phyloP scores from a whole-genome alignment of 35 echinoderm and acorn worm genomes.

The Nesometra sesokonis region DNA sequence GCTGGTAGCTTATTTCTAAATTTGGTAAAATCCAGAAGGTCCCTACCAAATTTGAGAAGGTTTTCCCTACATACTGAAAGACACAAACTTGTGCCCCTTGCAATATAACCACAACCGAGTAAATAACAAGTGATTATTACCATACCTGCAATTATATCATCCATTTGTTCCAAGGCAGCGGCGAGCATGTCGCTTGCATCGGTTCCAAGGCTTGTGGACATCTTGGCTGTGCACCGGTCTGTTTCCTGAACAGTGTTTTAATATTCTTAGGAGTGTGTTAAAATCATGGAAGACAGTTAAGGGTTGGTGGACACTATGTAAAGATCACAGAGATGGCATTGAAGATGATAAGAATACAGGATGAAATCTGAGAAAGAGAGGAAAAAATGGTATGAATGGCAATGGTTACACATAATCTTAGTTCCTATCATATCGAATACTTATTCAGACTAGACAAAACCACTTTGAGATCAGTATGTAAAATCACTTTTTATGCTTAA shows the following conservation, averaged over 20 bases:
- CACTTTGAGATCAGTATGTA: too few species aligned
- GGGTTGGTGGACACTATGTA: neutral
- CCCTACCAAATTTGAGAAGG: too few species aligned
- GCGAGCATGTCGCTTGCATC: slow-evolving; percentile 98
- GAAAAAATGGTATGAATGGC: too few species aligned
- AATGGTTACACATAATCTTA: too few species aligned
- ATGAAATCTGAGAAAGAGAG: neutral
- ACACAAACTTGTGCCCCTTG: too few species aligned
- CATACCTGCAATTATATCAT: slow-evolving; percentile 98
- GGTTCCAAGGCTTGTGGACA: slow-evolving; percentile 32
- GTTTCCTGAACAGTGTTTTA: neutral
- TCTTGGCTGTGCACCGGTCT: neutral
- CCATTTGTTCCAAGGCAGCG: slow-evolving; percentile 96
- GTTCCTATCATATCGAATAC: too few species aligned
- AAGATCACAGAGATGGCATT: neutral
- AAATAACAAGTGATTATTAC: neutral
- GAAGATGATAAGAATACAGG: neutral
- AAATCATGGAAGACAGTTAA: neutral
- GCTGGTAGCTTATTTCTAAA: too few species aligned
- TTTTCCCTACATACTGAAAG: too few species aligned
- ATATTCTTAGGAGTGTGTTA: neutral
- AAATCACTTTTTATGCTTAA: too few species aligned
- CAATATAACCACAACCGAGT: too few species aligned
- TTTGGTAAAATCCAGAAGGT: too few species aligned
- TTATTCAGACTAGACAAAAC: too few species aligned